A percentile compares a stretch with the other conserved stretches of the same genome.
Evolutionary conservation across 2,797 vertebrate genomes (phyloP).

Genomic region (Allobates femoralis): DNA sequence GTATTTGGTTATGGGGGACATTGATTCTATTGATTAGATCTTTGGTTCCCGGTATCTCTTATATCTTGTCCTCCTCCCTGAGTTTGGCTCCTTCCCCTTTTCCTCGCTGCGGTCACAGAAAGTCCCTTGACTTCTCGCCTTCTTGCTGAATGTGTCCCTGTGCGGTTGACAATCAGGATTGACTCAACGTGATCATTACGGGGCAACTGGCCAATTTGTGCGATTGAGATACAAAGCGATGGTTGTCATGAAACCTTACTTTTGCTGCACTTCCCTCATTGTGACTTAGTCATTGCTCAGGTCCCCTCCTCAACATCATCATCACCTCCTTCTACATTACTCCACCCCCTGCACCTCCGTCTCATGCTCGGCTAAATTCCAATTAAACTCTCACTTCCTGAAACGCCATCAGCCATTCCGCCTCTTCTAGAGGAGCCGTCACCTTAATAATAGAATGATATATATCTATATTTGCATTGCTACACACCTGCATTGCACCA

Average conservation of each 20-base stretch:
- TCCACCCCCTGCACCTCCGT: neutral
- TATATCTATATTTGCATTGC: neutral
- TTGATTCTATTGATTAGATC: neutral
- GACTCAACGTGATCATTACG: neutral
- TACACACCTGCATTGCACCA: neutral
- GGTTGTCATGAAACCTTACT: neutral
- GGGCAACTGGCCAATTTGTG: neutral
- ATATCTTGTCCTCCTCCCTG: slow-evolving; percentile 12
- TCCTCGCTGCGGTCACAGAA: slow-evolving; percentile 10
- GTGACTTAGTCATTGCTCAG: neutral
- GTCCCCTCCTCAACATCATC: neutral
- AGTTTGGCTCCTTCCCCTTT: slow-evolving; percentile 2
- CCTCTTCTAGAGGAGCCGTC: neutral
- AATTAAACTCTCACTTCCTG: slow-evolving; percentile 8
- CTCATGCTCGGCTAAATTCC: neutral
- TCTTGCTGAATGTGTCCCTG: neutral
- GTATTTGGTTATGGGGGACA: neutral
- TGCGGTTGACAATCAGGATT: neutral
- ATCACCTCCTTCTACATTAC: slow-evolving; percentile 11
- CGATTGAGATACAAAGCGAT: neutral
- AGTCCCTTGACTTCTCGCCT: slow-evolving; percentile 30
- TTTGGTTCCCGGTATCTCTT: neutral
- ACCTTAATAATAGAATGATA: neutral
- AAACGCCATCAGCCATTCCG: neutral
- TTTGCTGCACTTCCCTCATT: neutral